phyloP scores from a whole-genome alignment of 2,888 invertebrate genomes.

The Aricia artaxerxes region DNA sequence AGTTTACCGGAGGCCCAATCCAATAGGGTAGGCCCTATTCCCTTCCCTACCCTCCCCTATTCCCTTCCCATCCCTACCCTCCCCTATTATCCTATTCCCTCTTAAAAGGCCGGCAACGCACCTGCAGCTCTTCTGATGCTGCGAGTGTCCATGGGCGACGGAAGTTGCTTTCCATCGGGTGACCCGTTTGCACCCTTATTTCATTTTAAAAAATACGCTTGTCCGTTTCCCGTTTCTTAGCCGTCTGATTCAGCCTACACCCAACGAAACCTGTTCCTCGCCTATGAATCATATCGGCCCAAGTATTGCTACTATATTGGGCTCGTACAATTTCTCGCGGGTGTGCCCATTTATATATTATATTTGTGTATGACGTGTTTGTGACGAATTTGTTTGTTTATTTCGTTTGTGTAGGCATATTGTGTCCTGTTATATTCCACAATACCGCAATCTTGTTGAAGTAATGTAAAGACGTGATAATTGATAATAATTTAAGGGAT shows the following conservation, averaged over 20 bases:
- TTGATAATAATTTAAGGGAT: too few species aligned
- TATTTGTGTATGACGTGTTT: conserved; percentile 10
- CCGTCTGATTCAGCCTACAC: conserved; percentile 48
- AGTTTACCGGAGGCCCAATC: too few species aligned
- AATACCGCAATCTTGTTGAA: background rate
- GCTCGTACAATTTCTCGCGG: conserved; percentile 35
- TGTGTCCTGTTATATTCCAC: background rate
- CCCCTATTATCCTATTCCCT: too few species aligned
- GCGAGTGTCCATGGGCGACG: too few species aligned
- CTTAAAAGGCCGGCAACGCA: too few species aligned
- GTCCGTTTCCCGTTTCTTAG: background rate
- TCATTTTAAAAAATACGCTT: background rate
- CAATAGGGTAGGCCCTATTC: too few species aligned
- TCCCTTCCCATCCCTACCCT: too few species aligned
- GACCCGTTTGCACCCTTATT: too few species aligned
- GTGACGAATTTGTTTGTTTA: conserved; percentile 12
- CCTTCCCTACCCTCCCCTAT: too few species aligned
- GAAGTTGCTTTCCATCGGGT: too few species aligned
- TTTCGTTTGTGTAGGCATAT: background rate
- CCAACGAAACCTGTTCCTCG: conserved; percentile 58
- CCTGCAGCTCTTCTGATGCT: too few species aligned
- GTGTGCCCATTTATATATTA: conserved; percentile 15
- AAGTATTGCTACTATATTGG: conserved; percentile 39
- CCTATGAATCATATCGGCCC: conserved; percentile 48
- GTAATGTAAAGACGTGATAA: too few species aligned